These are phyloP conservation scores for Babyrousa celebensis DNA, from an alignment of 2,797 vertebrate species.

Conservation along the genomic window DNA sequence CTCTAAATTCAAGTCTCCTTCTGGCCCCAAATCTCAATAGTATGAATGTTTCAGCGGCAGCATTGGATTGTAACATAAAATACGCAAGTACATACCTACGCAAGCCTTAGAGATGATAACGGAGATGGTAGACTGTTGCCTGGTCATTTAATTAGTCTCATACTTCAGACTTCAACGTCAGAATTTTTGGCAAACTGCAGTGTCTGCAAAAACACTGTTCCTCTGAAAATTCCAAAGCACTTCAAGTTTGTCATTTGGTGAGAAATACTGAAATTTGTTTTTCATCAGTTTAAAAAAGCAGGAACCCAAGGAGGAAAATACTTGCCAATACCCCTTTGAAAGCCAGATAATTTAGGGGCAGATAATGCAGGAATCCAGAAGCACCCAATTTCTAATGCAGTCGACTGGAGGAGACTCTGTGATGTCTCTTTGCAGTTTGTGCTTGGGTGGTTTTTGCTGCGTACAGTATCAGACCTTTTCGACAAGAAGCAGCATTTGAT, in stretches of 20 bases:
- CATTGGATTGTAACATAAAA: slow-evolving; percentile 6
- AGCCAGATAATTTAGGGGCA: neutral
- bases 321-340: neutral
- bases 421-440: neutral
- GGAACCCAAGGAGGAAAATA: neutral
- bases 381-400: neutral
- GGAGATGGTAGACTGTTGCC: neutral
- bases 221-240: slow-evolving; percentile 37
- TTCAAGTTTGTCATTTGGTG: slow-evolving; percentile 34
- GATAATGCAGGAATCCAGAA: neutral
- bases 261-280: slow-evolving; percentile 37
- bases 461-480: neutral
- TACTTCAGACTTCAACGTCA: slow-evolving; percentile 7
- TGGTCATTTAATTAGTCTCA: slow-evolving; percentile 44
- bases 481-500: neutral
- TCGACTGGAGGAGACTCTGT: neutral
- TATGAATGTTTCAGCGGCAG: slow-evolving; percentile 29
- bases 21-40: neutral
- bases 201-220: neutral
- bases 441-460: neutral
- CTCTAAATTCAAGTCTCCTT: slow-evolving; percentile 20
- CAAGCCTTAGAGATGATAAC: neutral
- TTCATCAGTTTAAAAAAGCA: neutral
- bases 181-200: slow-evolving; percentile 30
- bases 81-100: neutral